Conservation (phyloP, 2,113 vertebrate species). For the Leucosticte australis region DNA sequence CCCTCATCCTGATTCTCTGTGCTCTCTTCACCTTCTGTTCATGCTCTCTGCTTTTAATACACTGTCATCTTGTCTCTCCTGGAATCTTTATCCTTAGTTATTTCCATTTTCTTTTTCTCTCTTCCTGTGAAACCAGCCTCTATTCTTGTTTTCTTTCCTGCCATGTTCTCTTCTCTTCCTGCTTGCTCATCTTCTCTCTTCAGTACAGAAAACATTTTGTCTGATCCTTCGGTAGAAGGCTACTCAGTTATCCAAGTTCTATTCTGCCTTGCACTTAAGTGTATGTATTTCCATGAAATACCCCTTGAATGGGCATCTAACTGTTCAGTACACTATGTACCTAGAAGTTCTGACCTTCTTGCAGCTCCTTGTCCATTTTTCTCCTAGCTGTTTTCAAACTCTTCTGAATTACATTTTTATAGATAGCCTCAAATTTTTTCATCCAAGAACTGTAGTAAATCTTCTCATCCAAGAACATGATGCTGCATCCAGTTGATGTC, state of each 20-base stretch:
- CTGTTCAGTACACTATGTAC: neutral
- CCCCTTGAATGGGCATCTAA: accelerated
- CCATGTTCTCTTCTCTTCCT: neutral
- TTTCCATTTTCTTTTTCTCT: neutral
- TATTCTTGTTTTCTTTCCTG: neutral
- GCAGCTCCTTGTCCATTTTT: neutral
- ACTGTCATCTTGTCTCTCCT: neutral
- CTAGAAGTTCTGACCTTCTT: neutral
- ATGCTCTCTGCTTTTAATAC: neutral
- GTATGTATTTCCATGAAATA: neutral
- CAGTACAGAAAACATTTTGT: neutral
- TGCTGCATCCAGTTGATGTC: neutral
- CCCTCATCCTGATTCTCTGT: neutral
- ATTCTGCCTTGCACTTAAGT: neutral
- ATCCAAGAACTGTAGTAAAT: neutral
- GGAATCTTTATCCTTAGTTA: neutral
- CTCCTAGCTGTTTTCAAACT: neutral
- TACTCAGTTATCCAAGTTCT: neutral
- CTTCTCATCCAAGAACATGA: neutral
- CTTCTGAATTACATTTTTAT: neutral
- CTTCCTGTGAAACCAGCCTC: neutral
- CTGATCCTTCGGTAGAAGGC: neutral
- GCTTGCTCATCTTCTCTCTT: neutral
- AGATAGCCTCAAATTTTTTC: neutral
- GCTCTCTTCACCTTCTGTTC: neutral